Conservation (phyloP, 2,797 vertebrate genomes). For the Amblyopsis hoosieri region DNA sequence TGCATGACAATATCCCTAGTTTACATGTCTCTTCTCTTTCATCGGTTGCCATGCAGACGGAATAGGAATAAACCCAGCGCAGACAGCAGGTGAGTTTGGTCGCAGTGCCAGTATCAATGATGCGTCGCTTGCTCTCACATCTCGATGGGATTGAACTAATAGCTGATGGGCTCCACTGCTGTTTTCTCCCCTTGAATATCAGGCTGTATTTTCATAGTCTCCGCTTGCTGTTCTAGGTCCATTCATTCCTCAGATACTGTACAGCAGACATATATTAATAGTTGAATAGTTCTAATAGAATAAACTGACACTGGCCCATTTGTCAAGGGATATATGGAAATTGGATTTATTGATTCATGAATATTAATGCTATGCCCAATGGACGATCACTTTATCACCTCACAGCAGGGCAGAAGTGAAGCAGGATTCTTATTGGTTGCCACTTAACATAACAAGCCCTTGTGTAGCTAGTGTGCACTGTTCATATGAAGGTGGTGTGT, state of each 20-base stretch:
- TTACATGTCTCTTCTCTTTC: constrained; percentile 22
- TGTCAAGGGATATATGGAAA: constrained; percentile 34
- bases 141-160: constrained; percentile 1
- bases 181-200: not conserved
- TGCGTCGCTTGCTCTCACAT: not conserved
- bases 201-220: constrained; percentile 18
- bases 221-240: constrained; percentile 11
- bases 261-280: constrained; percentile 16
- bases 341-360: constrained; percentile 49
- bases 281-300: constrained; percentile 13
- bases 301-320: constrained; percentile 13
- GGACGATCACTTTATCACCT: constrained; percentile 1
- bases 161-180: not conserved
- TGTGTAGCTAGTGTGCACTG: too few species aligned
- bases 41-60: constrained; percentile 80
- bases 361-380: constrained; percentile 36
- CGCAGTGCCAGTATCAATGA: not conserved
- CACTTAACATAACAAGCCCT: too few species aligned
- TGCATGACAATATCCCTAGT: constrained; percentile 14
- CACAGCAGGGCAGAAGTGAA: too few species aligned
- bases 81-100: constrained; percentile 90
- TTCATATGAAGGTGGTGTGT: too few species aligned
- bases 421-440: too few species aligned
- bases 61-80: constrained; percentile 97
- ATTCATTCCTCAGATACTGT: constrained; percentile 23